phyloP scores from a whole-genome alignment of 2,888 invertebrate species.

The Desoria tigrina region DNA sequence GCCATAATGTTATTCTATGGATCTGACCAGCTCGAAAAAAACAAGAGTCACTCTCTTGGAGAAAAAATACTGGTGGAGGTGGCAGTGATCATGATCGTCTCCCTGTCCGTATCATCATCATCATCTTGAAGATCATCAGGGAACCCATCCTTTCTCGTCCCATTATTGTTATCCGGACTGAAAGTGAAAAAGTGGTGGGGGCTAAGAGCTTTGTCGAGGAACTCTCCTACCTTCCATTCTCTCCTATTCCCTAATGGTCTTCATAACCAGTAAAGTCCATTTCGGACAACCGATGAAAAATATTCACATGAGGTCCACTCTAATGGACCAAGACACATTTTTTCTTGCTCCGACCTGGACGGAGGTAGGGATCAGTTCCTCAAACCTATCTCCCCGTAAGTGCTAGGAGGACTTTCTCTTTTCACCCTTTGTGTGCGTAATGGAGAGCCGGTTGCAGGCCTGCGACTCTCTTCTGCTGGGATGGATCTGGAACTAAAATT shows the following conservation, averaged over 20 bases:
- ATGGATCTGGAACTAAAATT: slow-evolving; percentile 7
- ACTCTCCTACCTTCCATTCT: not conserved
- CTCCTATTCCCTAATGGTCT: slow-evolving; percentile 26
- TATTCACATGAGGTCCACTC: slow-evolving; percentile 27
- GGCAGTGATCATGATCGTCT: too few species aligned
- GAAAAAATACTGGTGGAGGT: too few species aligned
- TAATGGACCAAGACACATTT: slow-evolving; percentile 26
- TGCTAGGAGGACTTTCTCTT: slow-evolving; percentile 11
- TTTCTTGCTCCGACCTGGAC: not conserved
- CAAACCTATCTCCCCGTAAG: not conserved
- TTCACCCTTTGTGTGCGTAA: slow-evolving; percentile 10
- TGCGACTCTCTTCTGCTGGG: not conserved
- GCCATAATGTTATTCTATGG: not conserved
- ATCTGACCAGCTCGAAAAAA: too few species aligned
- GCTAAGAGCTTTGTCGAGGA: not conserved
- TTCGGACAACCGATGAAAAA: slow-evolving; percentile 24
- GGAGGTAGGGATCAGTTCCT: not conserved
- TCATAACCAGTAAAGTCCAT: slow-evolving; percentile 28
- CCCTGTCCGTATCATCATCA: not conserved
- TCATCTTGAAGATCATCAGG: not conserved
- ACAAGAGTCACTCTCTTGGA: too few species aligned
- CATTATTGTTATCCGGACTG: too few species aligned
- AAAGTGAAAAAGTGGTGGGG: slow-evolving; percentile 21
- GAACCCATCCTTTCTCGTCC: slow-evolving; percentile 12
- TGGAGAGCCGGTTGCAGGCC: not conserved